Percentiles rank a stretch among this genome's conserved stretches.
phyloP scores from a whole-genome alignment of 2,888 invertebrate species.

The Idaea straminata region DNA sequence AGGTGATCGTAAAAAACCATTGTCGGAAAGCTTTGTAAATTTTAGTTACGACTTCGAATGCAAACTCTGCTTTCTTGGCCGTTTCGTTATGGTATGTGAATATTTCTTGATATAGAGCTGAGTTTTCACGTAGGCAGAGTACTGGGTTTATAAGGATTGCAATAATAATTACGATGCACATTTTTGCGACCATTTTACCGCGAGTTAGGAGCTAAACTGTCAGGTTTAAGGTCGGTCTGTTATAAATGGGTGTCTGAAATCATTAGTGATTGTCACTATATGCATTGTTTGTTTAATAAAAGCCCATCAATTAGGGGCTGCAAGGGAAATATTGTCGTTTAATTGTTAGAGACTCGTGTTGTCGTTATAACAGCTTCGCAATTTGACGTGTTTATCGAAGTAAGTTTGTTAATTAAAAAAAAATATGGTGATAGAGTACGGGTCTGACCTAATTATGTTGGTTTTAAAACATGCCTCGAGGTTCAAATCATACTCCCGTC shows the following conservation, averaged over 20 bases:
- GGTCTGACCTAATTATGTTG: too few species aligned
- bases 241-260: constrained; percentile 44
- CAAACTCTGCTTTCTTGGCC: constrained; percentile 51
- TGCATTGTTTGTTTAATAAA: constrained; percentile 54
- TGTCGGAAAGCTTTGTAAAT: constrained; percentile 65
- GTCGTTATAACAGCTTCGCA: constrained; percentile 21
- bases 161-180: constrained; percentile 40
- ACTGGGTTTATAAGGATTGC: constrained; percentile 30
- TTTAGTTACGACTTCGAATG: constrained; percentile 59
- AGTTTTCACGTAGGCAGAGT: constrained; percentile 14
- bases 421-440: background rate
- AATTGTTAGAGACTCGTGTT: constrained; percentile 36
- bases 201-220: constrained; percentile 41
- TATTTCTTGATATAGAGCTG: constrained; percentile 48
- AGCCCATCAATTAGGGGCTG: constrained; percentile 66
- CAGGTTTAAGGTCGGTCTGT: constrained; percentile 45
- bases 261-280: constrained; percentile 56
- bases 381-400: constrained; percentile 30
- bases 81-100: constrained; percentile 54
- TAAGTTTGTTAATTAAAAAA: background rate
- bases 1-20: constrained; percentile 70
- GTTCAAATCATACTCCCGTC: too few species aligned
- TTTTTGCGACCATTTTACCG: constrained; percentile 30
- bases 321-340: constrained; percentile 62
- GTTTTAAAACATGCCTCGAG: too few species aligned